phyloP scores from a whole-genome alignment of 2,797 vertebrate species.

The Phaenicophaeus curvirostris region DNA sequence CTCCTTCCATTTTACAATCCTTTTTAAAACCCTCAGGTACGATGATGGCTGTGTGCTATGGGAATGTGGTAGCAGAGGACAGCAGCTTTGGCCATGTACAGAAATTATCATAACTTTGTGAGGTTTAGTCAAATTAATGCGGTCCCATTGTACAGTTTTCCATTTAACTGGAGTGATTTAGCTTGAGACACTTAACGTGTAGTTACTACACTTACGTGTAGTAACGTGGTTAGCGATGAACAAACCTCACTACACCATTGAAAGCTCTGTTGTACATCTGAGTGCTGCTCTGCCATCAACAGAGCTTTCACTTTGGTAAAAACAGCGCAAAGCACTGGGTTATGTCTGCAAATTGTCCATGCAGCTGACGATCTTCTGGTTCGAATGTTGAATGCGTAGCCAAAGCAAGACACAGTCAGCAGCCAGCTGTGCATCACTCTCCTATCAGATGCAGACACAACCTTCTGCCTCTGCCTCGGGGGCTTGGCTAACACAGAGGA shows the following conservation, averaged over 20 bases:
- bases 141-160: background rate
- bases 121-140: background rate
- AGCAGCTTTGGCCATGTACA: background rate
- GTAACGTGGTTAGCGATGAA: background rate
- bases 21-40: background rate
- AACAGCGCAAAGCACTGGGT: accelerated
- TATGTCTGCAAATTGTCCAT: background rate
- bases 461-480: background rate
- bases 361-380: background rate
- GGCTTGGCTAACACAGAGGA: background rate
- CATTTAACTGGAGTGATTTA: background rate
- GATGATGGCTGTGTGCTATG: accelerated
- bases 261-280: background rate
- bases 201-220: background rate
- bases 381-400: background rate
- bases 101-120: background rate
- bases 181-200: background rate
- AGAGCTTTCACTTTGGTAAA: background rate
- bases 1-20: background rate
- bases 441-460: background rate
- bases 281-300: background rate
- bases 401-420: background rate
- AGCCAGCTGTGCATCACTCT: background rate
- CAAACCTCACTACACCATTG: background rate
- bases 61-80: background rate